Percentiles rank a stretch among this genome's conserved stretches.
Evolutionary conservation across 2,797 vertebrate species (phyloP).

Genomic region (Pseudomugil gertrudae): DNA sequence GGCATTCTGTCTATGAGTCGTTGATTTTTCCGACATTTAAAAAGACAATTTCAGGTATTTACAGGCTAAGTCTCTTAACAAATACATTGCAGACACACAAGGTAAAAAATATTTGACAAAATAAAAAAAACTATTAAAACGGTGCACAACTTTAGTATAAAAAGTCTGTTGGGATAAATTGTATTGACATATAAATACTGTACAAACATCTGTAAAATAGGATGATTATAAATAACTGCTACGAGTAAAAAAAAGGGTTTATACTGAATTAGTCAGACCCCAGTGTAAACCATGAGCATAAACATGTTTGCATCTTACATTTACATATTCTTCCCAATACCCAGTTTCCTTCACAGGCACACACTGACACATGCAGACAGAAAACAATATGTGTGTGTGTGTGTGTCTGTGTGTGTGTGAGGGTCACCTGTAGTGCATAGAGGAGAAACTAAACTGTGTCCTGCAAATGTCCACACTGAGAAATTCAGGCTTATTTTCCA

Average conservation of each 20-base stretch:
- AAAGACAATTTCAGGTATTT: conserved; percentile 50
- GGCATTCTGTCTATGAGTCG: conserved; percentile 29
- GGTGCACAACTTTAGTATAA: conserved; percentile 64
- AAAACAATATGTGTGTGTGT: conserved; percentile 27
- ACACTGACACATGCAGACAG: conserved; percentile 60
- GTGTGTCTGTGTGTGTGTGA: conserved; percentile 36
- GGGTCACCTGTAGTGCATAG: conserved; percentile 70
- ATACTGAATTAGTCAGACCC: conserved; percentile 39
- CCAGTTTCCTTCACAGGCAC: conserved; percentile 48
- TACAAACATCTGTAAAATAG: conserved; percentile 73
- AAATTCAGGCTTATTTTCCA: conserved; percentile 42
- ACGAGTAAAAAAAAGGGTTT: conserved; percentile 40
- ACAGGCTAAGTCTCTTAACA: conserved; percentile 54
- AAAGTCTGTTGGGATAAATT: conserved; percentile 60
- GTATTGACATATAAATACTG: conserved; percentile 81
- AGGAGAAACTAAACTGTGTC: conserved; percentile 61
- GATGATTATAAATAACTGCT: conserved; percentile 54
- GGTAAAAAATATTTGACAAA: conserved; percentile 22
- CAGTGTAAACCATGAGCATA: conserved; percentile 19
- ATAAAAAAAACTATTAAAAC: conserved; percentile 45
- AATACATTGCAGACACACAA: conserved; percentile 49
- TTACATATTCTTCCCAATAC: conserved; percentile 32
- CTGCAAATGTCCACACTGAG: conserved; percentile 52
- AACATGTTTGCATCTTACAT: conserved; percentile 28
- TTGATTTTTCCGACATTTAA: conserved; percentile 40